Base-by-base conservation (phyloP, 1,140 invertebrate genomes). In the silkworm (Bombyx mori) region DNA sequence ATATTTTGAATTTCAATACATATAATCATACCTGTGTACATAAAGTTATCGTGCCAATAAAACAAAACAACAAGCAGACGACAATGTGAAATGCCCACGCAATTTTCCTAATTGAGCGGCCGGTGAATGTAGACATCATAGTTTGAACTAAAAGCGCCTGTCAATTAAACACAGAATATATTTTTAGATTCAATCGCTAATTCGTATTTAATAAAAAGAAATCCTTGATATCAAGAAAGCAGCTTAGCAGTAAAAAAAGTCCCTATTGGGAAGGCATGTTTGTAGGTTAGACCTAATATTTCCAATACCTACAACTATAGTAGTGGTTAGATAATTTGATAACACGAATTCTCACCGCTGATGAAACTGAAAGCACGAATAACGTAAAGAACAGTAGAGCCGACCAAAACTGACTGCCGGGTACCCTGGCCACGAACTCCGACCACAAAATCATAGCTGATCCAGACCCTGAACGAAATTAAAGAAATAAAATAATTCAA, bases 381-480 rank as follows among this genome's bases (percentile, higher is more conserved):
- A 84, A 46, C 4, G 75, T 79, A 51, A 83, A 84, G 63, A 86
- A 86, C n/a, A 83, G 54, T 6, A 86, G 53, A 3, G 66, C 66
- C 0, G 83, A 79, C 83, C 83, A 86, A 58, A 86, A 82, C 56
- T 86, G 83, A 54, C 79, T 86, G 26, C 83, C 83, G 0, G 81
- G 81, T 55, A 79, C 57, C 47, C 81, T 66, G 0, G 79, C 69
- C 8, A 73, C 78, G 45, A 61, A 79, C 61, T 86, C 83, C 1
- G 81, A 70, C 83, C 83, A 86, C 8, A 86, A 52, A 6, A 84
- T 68, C 26, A 83, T 68, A 2, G 83, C 73, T 3, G 79, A 62
- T 1, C 79, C 71, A 0, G 81, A 48, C 7, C 81, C 83, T 86
- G 62, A 3, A 68, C 26, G 42, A 10, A 8, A 26, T 51, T 51